Percentiles rank a stretch among this genome's conserved stretches.
phyloP scores from a whole-genome alignment of 2,113 vertebrate genomes.

The Myotis brandtii region DNA sequence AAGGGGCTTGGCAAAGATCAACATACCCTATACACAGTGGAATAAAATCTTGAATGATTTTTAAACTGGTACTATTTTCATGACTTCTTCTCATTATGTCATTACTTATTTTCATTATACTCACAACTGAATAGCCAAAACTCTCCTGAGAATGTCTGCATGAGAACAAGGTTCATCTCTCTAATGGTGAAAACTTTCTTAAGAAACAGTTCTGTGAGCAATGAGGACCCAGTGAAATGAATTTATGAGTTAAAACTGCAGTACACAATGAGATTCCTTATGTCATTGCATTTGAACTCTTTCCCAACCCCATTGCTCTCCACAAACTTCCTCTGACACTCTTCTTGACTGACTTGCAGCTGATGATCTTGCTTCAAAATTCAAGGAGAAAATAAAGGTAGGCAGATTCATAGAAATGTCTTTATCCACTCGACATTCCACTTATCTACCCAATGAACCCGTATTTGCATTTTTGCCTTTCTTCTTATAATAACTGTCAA shows the following conservation, averaged over 20 bases:
- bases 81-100: not conserved
- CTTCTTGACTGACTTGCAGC: not conserved
- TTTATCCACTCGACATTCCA: not conserved
- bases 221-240: not conserved
- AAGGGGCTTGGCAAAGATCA: not conserved
- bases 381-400: not conserved
- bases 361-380: not conserved
- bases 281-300: not conserved
- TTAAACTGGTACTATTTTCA: not conserved
- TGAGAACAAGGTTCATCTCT: not conserved
- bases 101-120: conserved; percentile 7
- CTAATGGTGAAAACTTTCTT: not conserved
- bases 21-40: not conserved
- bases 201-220: not conserved
- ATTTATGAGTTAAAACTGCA: not conserved
- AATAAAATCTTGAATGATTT: not conserved
- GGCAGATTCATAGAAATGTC: not conserved
- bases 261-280: not conserved
- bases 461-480: not conserved
- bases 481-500: not conserved
- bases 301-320: not conserved
- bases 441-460: not conserved
- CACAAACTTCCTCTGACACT: not conserved
- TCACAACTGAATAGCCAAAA: not conserved
- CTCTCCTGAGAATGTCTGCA: not conserved